Evolutionary conservation across 2,888 invertebrate species (phyloP).

Genomic region (Spilosoma lubricipeda): DNA sequence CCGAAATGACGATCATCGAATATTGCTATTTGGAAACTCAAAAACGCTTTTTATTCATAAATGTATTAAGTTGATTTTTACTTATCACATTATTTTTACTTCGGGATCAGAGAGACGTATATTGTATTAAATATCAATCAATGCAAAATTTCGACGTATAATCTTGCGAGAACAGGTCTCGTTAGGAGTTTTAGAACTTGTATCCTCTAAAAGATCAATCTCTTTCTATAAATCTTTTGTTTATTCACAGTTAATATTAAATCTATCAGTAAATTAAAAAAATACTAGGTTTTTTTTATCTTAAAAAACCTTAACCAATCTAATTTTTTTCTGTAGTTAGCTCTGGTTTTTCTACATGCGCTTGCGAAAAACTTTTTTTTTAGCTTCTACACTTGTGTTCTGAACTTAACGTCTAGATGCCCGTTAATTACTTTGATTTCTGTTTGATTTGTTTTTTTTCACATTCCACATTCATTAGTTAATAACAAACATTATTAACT

Average conservation of each 20-base stretch:
- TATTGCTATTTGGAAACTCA: neutral
- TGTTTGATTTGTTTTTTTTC: too few species aligned
- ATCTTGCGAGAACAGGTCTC: neutral
- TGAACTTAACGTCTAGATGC: too few species aligned
- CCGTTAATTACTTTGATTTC: too few species aligned
- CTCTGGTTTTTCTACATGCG: too few species aligned
- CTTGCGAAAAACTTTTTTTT: too few species aligned
- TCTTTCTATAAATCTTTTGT: neutral
- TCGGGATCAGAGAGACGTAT: neutral
- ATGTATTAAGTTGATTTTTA: neutral
- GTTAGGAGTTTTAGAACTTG: neutral
- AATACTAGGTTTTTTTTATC: too few species aligned
- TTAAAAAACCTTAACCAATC: too few species aligned
- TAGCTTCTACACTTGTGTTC: too few species aligned
- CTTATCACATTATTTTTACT: neutral
- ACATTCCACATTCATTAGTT: too few species aligned
- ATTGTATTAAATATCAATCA: neutral
- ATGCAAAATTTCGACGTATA: neutral
- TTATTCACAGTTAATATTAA: neutral
- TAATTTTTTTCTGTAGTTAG: too few species aligned
- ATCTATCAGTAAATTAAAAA: too few species aligned
- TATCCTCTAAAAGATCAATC: neutral
- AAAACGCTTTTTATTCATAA: neutral
- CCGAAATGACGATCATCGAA: conserved; percentile 5
- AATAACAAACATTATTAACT: too few species aligned